Base-by-base conservation (phyloP, 2,797 vertebrate species). In the Hafferia zeledoni region DNA sequence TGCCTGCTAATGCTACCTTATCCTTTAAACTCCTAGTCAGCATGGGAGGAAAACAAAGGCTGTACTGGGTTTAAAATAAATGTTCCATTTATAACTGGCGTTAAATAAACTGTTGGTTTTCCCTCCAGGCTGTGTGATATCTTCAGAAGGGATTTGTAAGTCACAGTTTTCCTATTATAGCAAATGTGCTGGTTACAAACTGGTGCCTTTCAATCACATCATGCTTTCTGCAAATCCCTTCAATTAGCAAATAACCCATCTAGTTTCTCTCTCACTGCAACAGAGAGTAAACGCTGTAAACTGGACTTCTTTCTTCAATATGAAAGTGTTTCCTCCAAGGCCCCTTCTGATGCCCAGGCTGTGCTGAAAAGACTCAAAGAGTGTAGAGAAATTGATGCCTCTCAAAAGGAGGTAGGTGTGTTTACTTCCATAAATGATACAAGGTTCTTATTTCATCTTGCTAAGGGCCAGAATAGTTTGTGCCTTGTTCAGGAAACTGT, bases 301-400 rank as follows among this genome's bases (percentile, higher is more conserved):
- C 89, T 97, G 96, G 92, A 96, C 97, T 98, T 98, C 91, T 97
- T 98, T 85, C 95, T 97, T 93, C 83, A 9, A 46, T 96, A 97
- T 82, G 94, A 97, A 96, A 93, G 70, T 65, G 20, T 97, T 89
- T 98, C 98, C 87, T 97, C 97, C 63, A 89, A 97, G 43, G 95
- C 95, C 60, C 93, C 97, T 83, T 93, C 95, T 87, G 86, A 93
- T 89, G 90, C 96, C 56, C 75, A 53, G 60, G 92, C 96, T 80
- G 74, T 97, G 77, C 93, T 97, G 72, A 95, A 96, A 93, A 97
- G 89, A 92, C 89, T 97, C 5, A 57, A 97, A 52, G 95, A 95
- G 47, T 96, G 96, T 85, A 83, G 94, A 81, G 96, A 97, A 91
- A 96, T 96, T 69, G 90, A 87, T 93, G 89, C 90, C 56, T 81